Conservation (phyloP, 2,113 vertebrate species). For the Danionella cerebrum region DNA sequence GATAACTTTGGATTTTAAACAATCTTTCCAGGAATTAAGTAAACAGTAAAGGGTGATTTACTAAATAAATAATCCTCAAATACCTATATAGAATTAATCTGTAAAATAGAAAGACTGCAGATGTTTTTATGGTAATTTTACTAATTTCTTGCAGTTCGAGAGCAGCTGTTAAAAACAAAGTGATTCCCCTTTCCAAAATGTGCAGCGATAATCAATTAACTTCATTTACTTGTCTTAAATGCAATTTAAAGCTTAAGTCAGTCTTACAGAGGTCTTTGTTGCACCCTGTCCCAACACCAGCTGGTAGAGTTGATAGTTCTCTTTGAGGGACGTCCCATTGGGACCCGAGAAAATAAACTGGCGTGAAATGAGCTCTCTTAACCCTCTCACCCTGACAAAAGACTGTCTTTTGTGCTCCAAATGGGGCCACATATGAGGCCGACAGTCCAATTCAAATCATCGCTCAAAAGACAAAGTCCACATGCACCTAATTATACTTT, state of each 20-base stretch:
- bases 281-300: conserved; percentile 47
- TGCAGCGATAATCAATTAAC: too few relatives aligned
- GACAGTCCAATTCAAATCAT: conserved; percentile 24
- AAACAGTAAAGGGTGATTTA: too few relatives aligned
- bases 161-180: too few relatives aligned
- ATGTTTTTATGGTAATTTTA: too few relatives aligned
- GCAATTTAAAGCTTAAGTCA: conserved; percentile 31
- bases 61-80: too few relatives aligned
- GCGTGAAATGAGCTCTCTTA: conserved; percentile 68
- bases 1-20: too few relatives aligned
- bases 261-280: conserved; percentile 12
- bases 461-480: conserved; percentile 29
- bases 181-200: too few relatives aligned
- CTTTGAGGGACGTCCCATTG: conserved; percentile 49
- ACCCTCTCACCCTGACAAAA: conserved; percentile 50
- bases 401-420: conserved; percentile 36
- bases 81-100: too few relatives aligned
- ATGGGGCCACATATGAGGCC: conserved; percentile 15
- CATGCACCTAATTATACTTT: conserved; percentile 33
- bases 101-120: too few relatives aligned
- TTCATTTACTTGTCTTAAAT: conserved; percentile 33
- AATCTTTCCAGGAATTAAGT: too few relatives aligned
- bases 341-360: conserved; percentile 61
- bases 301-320: conserved; percentile 59
- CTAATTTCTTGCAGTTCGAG: too few relatives aligned